phyloP scores from a whole-genome alignment of 2,797 vertebrate genomes.

The Erpetoichthys calabaricus region DNA sequence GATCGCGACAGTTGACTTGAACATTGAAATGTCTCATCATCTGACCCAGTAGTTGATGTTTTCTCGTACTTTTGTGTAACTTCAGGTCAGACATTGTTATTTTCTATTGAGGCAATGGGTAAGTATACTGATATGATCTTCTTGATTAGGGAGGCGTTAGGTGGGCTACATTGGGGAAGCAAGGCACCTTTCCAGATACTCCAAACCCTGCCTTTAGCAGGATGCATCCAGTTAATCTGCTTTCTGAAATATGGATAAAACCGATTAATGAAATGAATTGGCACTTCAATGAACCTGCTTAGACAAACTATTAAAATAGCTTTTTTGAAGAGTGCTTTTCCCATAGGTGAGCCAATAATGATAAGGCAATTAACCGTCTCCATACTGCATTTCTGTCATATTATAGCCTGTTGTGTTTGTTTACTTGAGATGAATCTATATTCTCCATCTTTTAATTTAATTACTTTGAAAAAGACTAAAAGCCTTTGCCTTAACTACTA shows the following conservation, averaged over 20 bases:
- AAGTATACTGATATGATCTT: no score
- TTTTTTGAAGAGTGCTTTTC: constrained; percentile 46
- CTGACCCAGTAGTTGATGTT: no score
- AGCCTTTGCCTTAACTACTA: constrained; percentile 89
- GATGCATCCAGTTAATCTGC: constrained; percentile 57
- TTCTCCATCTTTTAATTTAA: constrained; percentile 86
- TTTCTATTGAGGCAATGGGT: no score
- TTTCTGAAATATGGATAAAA: constrained; percentile 50
- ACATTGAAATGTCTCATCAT: no score
- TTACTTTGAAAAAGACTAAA: constrained; percentile 94
- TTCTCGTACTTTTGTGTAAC: no score
- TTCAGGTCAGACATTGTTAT: no score
- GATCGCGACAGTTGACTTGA: no score
- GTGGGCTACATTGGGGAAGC: no score
- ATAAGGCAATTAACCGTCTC: constrained; percentile 72
- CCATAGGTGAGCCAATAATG: constrained; percentile 70
- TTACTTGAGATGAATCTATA: constrained; percentile 90
- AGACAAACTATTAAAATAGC: constrained; percentile 33
- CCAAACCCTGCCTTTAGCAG: constrained; percentile 58
- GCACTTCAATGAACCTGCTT: constrained; percentile 25
- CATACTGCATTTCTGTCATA: constrained; percentile 81
- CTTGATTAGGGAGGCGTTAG: no score
- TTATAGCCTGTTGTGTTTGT: constrained; percentile 77
- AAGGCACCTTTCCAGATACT: no score
- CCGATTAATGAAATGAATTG: constrained; percentile 64